phyloP scores from a whole-genome alignment of 2,888 invertebrate species.

The Nomada lathburiana region DNA sequence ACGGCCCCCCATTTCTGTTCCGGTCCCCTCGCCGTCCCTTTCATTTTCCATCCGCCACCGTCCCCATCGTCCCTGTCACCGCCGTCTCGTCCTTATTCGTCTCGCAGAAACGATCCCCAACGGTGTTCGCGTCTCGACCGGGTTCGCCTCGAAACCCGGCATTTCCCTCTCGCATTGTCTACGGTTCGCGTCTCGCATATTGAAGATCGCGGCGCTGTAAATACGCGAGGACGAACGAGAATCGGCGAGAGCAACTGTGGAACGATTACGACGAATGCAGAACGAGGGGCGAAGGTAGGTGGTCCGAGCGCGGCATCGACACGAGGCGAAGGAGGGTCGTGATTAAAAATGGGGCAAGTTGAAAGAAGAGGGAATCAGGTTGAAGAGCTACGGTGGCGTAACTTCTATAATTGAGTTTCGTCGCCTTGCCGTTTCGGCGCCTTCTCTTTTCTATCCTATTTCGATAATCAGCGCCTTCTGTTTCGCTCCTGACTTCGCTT shows the following conservation, averaged over 20 bases:
- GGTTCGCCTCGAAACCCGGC: slow-evolving; percentile 38
- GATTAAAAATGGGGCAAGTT: slow-evolving; percentile 5
- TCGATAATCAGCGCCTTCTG: slow-evolving; percentile 40
- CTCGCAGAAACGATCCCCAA: slow-evolving; percentile 61
- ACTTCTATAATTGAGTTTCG: slow-evolving; percentile 83
- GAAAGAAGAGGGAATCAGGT: slow-evolving; percentile 36
- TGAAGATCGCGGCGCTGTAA: slow-evolving; percentile 54
- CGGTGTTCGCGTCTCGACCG: slow-evolving; percentile 31
- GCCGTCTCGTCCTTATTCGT: slow-evolving; percentile 45
- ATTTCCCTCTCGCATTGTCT: slow-evolving; percentile 72
- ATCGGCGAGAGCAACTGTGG: slow-evolving; percentile 10
- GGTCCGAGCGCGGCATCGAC: slow-evolving; percentile 41
- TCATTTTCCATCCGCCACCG: slow-evolving; percentile 15
- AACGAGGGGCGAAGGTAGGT: slow-evolving; percentile 10
- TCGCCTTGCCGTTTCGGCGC: slow-evolving; percentile 74
- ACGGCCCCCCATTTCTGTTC: slow-evolving; percentile 10
- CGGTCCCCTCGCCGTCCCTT: slow-evolving; percentile 4
- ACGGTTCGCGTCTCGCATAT: slow-evolving; percentile 67
- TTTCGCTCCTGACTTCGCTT: slow-evolving; percentile 27
- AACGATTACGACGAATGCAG: slow-evolving; percentile 14
- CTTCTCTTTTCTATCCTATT: slow-evolving; percentile 58
- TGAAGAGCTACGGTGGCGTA: slow-evolving; percentile 71
- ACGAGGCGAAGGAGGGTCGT: slow-evolving; percentile 43
- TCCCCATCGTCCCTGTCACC: slow-evolving; percentile 43
- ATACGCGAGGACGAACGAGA: background rate